phyloP scores from a whole-genome alignment of 1,140 invertebrate genomes.

The Antheraea mylitta region DNA sequence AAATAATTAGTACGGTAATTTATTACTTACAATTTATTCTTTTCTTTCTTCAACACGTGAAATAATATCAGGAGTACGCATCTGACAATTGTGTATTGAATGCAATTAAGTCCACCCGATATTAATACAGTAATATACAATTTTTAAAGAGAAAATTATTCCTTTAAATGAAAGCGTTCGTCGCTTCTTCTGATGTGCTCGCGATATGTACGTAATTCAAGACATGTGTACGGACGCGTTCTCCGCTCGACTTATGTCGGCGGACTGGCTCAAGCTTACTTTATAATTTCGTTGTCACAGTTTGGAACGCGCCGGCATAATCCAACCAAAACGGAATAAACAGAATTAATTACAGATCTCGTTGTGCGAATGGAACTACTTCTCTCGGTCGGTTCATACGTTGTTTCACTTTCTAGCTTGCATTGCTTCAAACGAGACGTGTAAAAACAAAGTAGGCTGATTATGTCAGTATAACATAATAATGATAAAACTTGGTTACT shows the following conservation, averaged over 20 bases:
- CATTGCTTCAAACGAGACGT: slow-evolving; percentile 31
- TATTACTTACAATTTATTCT: slow-evolving; percentile 30
- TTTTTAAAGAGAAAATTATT: slow-evolving; percentile 7
- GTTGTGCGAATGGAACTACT: slow-evolving; percentile 31
- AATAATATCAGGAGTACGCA: slow-evolving; percentile 9
- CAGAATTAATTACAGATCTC: slow-evolving; percentile 32
- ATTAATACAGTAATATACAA: background rate
- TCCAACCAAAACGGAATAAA: slow-evolving; percentile 56
- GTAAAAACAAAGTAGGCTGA: slow-evolving; percentile 39
- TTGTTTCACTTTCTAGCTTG: slow-evolving; percentile 62
- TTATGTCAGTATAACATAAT: slow-evolving; percentile 31
- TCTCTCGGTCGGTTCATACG: slow-evolving; percentile 34
- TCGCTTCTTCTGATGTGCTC: slow-evolving; percentile 25
- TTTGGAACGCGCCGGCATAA: slow-evolving; percentile 63
- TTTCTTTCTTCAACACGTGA: slow-evolving; percentile 21
- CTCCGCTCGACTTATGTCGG: slow-evolving; percentile 49
- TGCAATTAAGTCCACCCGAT: background rate
- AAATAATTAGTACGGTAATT: background rate
- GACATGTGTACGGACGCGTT: slow-evolving; percentile 34
- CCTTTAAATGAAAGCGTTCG: slow-evolving; percentile 17
- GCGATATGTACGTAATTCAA: slow-evolving; percentile 31
- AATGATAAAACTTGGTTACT: slow-evolving; percentile 11
- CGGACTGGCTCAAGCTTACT: slow-evolving; percentile 43
- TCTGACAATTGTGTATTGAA: slow-evolving; percentile 6
- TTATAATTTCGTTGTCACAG: slow-evolving; percentile 52